Evolutionary conservation across 2,888 invertebrate species (phyloP), one percentile per base, ranked within the genome.

Genomic region (Thalpophila matura): DNA sequence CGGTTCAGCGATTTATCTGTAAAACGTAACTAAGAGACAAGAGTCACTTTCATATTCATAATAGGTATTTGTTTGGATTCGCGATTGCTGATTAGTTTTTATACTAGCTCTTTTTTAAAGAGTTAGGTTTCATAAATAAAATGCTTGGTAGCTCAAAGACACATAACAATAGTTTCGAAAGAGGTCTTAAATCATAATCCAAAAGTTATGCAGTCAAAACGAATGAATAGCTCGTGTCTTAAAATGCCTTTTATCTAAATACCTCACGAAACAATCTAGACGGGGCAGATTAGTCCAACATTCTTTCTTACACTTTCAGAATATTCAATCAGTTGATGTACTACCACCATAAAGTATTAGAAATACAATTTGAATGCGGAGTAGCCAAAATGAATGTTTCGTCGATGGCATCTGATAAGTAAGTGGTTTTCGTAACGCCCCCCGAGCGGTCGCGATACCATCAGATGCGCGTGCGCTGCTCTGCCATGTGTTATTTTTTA

Each of bases 401-500:
- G 82, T 78, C 85, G 91, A 93, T 93, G 87, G 89, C 87, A 91
- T 91, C 88, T 87, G 91, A 92, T 92, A 92, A 89, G 91, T 91
- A 93, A 93, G 92, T 92, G 91, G 92, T 92, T 94, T 92, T 94
- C 91, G 92, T 90, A 92, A 93, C 93, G 94, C 93, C 93, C 91
- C 85, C 80, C 88, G 76, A 86, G 91, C 90, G 84, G 35, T 85
- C 72, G 81, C 79, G 93, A 94, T 92, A 89, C 65, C 73, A 93
- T 93, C 92, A 63, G 57, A 49, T 83, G 86, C 91, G 92, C 90
- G 88, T 89, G 92, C 90, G 84, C 87, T 67, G 77, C 84, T 82
- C 65, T 59, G 75, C 83, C 81, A 81, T 86, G 86, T 85, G 84
- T 85, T 82, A 85, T 84, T 86, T 86, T 82, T 82, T 84, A 81